Conservation (phyloP, 2,888 invertebrate species). For the Tineola bisselliella region DNA sequence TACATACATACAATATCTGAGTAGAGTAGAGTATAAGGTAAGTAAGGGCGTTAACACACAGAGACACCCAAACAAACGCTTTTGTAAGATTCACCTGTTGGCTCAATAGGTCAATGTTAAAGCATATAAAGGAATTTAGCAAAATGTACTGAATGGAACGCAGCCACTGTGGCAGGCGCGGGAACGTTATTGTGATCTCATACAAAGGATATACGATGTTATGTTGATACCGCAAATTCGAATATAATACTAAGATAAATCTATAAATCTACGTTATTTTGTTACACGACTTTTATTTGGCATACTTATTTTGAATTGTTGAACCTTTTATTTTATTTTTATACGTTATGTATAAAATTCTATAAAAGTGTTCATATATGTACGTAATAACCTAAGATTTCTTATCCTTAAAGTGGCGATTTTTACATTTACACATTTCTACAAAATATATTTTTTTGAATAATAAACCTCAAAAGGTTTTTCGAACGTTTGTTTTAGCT, state of each 20-base stretch:
- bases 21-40: conserved; percentile 6
- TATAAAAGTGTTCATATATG: too few relatives aligned
- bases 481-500: too few relatives aligned
- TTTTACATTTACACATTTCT: too few relatives aligned
- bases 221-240: background rate
- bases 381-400: too few relatives aligned
- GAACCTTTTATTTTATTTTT: too few relatives aligned
- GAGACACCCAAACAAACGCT: conserved; percentile 61
- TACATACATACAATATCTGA: background rate
- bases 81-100: conserved; percentile 58
- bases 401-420: too few relatives aligned
- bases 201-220: conserved; percentile 5
- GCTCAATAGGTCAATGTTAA: conserved; percentile 66
- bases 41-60: conserved; percentile 14
- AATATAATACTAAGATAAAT: background rate
- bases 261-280: conserved; percentile 1
- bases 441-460: too few relatives aligned
- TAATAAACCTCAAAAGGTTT: too few relatives aligned
- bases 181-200: background rate
- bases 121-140: conserved; percentile 55
- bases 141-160: conserved; percentile 58
- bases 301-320: too few relatives aligned
- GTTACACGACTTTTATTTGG: background rate
- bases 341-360: too few relatives aligned
- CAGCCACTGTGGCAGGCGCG: conserved; percentile 20